Conservation (phyloP, 2,888 invertebrate species). For the Epinotia demarniana region DNA sequence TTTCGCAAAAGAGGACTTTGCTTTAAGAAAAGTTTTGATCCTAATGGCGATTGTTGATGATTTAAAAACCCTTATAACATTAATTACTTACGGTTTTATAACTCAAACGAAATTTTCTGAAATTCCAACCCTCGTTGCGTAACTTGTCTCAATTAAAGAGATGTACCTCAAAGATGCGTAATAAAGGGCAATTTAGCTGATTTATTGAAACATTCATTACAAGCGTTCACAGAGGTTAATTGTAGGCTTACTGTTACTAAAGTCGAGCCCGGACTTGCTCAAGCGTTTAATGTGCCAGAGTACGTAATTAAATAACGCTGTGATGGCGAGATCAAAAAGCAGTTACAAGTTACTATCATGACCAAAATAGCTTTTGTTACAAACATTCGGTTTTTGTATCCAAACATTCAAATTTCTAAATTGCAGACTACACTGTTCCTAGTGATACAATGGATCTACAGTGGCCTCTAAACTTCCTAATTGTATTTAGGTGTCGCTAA, state of each 20-base stretch:
- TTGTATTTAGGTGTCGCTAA: no score
- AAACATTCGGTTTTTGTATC: background rate
- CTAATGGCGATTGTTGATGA: no score
- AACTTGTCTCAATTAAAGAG: slow-evolving; percentile 77
- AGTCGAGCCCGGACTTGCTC: slow-evolving; percentile 41
- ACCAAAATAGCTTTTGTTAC: slow-evolving; percentile 3
- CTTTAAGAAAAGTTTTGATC: no score
- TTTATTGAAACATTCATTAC: slow-evolving; percentile 80
- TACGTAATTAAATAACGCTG: background rate
- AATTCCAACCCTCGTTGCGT: slow-evolving; percentile 62
- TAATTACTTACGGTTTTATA: background rate
- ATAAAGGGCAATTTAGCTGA: slow-evolving; percentile 78
- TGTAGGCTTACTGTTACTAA: slow-evolving; percentile 67
- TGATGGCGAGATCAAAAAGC: slow-evolving; percentile 6
- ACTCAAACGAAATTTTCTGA: slow-evolving; percentile 56
- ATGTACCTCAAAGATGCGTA: slow-evolving; percentile 74
- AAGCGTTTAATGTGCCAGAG: slow-evolving; percentile 11
- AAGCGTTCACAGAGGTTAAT: slow-evolving; percentile 70
- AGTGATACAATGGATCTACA: no score
- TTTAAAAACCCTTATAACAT: no score
- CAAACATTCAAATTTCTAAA: no score
- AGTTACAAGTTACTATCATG: slow-evolving; percentile 2
- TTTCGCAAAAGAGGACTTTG: no score
- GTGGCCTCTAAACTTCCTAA: no score
- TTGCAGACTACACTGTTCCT: no score